A percentile compares a stretch with the other conserved stretches of the same genome.
Evolutionary conservation across 2,888 invertebrate species (phyloP).

Genomic region (Drosophila multiciliata): DNA sequence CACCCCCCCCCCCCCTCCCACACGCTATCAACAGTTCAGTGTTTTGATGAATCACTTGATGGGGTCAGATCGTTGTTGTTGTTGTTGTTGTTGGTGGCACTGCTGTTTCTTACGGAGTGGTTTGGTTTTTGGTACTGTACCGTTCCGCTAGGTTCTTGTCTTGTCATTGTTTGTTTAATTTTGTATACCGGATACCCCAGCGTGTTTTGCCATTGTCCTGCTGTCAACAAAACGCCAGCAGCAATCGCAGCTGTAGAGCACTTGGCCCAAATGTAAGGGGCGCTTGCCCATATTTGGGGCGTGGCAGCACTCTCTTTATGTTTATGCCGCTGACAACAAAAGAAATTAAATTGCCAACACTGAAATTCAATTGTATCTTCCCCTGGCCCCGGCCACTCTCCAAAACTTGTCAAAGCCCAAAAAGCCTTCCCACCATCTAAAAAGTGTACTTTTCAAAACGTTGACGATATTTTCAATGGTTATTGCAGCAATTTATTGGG

Average conservation of each 20-base stretch:
- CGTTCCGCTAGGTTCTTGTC: constrained; percentile 58
- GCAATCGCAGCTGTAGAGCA: constrained; percentile 58
- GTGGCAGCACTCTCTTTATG: constrained; percentile 53
- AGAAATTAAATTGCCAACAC: constrained; percentile 80
- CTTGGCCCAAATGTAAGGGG: constrained; percentile 40
- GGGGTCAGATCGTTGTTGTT: constrained; percentile 50
- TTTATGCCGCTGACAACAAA: constrained; percentile 74
- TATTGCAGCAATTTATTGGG: constrained; percentile 68
- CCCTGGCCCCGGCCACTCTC: constrained; percentile 36
- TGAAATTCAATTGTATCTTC: constrained; percentile 75
- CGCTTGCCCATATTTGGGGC: constrained; percentile 27
- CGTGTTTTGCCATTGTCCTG: constrained; percentile 75
- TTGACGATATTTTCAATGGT: constrained; percentile 56
- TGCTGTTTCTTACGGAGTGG: constrained; percentile 45
- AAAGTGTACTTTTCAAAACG: constrained; percentile 31
- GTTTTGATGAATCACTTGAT: constrained; percentile 47
- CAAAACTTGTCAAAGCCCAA: constrained; percentile 48
- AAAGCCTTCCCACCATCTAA: neutral
- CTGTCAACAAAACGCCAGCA: constrained; percentile 71
- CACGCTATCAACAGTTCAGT: constrained; percentile 2
- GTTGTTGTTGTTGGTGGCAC: neutral
- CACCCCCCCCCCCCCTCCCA: neutral
- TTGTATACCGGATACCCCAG: constrained; percentile 77
- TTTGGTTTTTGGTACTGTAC: constrained; percentile 37
- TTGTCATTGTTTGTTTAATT: constrained; percentile 81